These are phyloP conservation scores for Procambarus virginalis DNA, from an alignment of 1,140 invertebrate genomes.

Conservation along the genomic window DNA sequence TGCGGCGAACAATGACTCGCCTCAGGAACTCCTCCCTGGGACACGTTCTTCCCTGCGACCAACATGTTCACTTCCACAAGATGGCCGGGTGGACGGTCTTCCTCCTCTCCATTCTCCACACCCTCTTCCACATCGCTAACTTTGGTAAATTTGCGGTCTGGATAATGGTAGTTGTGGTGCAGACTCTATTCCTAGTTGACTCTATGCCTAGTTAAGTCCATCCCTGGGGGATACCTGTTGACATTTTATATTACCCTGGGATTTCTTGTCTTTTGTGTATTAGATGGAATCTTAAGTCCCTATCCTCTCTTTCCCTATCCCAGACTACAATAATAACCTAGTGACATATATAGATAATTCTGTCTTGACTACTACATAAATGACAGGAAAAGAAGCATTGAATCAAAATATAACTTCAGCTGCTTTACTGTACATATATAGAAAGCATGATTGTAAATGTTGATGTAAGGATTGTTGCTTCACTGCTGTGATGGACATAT, in stretches of 20 bases:
- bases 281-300: no score
- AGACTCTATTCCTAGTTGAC: no score
- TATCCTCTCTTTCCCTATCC: not conserved
- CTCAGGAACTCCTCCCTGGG: conserved; percentile 85
- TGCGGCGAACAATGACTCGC: conserved; percentile 89
- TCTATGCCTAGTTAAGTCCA: no score
- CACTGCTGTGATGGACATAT: no score
- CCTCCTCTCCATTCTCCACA: conserved; percentile 84
- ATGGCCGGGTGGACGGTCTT: conserved; percentile 88
- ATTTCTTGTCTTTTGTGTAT: not conserved
- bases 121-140: conserved; percentile 88
- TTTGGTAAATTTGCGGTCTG: conserved; percentile 80
- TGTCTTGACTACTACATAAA: no score
- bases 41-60: conserved; percentile 87
- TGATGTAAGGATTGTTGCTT: no score
- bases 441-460: no score
- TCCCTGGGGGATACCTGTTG: not conserved
- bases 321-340: not conserved
- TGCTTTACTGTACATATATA: no score
- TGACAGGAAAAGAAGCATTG: no score
- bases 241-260: not conserved
- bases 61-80: conserved; percentile 95
- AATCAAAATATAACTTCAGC: no score
- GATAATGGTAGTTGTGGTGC: not conserved
- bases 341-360: not conserved